Conservation (phyloP, 2,113 vertebrate genomes). For the Brachypodius melanocephalos region DNA sequence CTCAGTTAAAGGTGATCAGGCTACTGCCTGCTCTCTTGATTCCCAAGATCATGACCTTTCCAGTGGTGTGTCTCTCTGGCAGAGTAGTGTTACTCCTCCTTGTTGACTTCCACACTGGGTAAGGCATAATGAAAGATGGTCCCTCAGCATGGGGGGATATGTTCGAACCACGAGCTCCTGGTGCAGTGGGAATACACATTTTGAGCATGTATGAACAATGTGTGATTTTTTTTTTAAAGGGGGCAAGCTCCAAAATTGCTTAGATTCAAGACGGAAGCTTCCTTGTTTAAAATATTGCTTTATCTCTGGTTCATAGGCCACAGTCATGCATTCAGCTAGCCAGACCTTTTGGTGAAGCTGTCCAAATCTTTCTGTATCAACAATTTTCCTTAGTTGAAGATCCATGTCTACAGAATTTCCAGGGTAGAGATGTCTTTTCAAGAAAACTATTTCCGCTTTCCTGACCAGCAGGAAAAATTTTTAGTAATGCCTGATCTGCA, state of each 20-base stretch:
- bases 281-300: neutral
- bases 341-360: neutral
- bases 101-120: neutral
- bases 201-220: neutral
- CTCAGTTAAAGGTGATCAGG: neutral
- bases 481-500: neutral
- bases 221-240: neutral
- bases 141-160: rapidly evolving
- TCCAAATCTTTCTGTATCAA: neutral
- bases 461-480: neutral
- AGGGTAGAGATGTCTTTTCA: neutral
- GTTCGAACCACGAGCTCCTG: neutral
- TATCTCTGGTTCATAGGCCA: neutral
- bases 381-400: neutral
- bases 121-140: neutral
- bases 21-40: neutral
- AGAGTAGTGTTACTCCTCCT: neutral
- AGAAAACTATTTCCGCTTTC: neutral
- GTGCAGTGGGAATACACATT: neutral
- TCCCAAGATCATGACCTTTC: neutral
- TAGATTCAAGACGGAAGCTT: neutral
- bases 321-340: neutral
- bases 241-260: neutral
- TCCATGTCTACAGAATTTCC: neutral
- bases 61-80: neutral